A percentile compares a stretch with the other conserved stretches of the same genome.
These are phyloP conservation scores for Geotrupes spiniger DNA, from an alignment of 2,888 invertebrate genomes.

Conservation along the genomic window DNA sequence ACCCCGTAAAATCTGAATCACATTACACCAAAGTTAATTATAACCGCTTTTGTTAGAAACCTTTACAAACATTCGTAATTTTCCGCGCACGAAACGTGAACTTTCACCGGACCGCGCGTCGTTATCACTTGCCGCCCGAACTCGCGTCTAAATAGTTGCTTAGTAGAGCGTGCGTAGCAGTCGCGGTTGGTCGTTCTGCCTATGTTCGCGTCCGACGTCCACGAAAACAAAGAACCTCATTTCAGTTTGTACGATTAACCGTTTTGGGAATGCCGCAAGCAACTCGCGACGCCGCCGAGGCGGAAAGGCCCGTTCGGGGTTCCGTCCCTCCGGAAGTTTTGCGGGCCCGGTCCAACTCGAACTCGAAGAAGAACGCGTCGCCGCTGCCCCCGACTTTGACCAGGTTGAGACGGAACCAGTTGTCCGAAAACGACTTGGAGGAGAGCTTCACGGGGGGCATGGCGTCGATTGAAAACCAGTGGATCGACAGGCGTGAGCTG, in stretches of 20 bases:
- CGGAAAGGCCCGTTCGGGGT: constrained; percentile 56
- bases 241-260: background rate
- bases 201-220: too few species aligned
- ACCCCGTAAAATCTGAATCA: too few species aligned
- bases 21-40: too few species aligned
- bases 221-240: background rate
- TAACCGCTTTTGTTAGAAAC: too few species aligned
- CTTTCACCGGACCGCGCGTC: too few species aligned
- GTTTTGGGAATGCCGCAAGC: constrained; percentile 55
- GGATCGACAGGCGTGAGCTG: constrained; percentile 58
- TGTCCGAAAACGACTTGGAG: constrained; percentile 55
- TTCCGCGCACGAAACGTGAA: too few species aligned
- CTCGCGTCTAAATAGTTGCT: too few species aligned
- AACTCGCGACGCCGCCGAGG: constrained; percentile 54
- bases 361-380: constrained; percentile 46
- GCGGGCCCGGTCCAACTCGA: constrained; percentile 59
- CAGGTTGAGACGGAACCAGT: constrained; percentile 14
- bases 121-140: too few species aligned
- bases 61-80: too few species aligned
- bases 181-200: too few species aligned
- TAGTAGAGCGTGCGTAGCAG: background rate
- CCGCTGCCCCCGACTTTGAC: constrained; percentile 16
- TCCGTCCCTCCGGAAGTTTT: constrained; percentile 54
- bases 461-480: constrained; percentile 46
- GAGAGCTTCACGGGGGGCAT: constrained; percentile 56